Conservation (phyloP, 1,140 invertebrate species). For the Drosophila ironensis region DNA sequence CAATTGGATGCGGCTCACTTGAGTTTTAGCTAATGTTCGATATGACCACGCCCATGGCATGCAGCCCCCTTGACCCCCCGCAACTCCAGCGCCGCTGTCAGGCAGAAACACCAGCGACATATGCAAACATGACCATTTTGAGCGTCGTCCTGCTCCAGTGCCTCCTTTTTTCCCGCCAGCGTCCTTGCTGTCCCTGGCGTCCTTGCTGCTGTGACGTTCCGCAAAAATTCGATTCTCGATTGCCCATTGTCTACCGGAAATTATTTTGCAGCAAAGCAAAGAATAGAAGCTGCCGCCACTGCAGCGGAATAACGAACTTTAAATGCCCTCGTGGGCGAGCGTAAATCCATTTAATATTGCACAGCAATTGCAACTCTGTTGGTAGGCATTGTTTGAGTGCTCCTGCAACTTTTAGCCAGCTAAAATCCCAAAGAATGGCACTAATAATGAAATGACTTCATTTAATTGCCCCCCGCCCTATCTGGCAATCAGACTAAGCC, state of each 20-base stretch:
- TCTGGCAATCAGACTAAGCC: neutral
- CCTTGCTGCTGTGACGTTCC: slow-evolving; percentile 36
- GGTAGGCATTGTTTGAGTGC: too few species aligned
- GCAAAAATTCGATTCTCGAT: slow-evolving; percentile 45
- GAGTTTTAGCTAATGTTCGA: slow-evolving; percentile 80
- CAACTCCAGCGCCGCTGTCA: neutral
- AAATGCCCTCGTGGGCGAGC: slow-evolving; percentile 11
- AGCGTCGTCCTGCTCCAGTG: slow-evolving; percentile 25
- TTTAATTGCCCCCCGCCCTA: too few species aligned
- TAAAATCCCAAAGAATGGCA: too few species aligned
- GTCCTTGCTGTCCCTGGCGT: neutral
- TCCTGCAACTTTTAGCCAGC: too few species aligned
- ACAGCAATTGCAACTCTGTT: too few species aligned
- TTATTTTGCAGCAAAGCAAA: slow-evolving; percentile 64
- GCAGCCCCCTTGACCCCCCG: neutral
- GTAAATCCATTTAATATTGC: too few species aligned
- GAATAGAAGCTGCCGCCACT: slow-evolving; percentile 23
- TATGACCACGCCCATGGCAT: slow-evolving; percentile 63
- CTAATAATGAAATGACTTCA: too few species aligned
- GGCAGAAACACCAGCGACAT: slow-evolving; percentile 44
- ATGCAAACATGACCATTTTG: slow-evolving; percentile 75
- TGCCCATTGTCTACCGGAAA: slow-evolving; percentile 69
- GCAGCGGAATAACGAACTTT: slow-evolving; percentile 18
- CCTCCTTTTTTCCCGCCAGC: neutral
- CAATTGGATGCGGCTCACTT: slow-evolving; percentile 77